Evolutionary conservation across 2,797 vertebrate genomes (phyloP).

Genomic region (Macrochelys suwanniensis): DNA sequence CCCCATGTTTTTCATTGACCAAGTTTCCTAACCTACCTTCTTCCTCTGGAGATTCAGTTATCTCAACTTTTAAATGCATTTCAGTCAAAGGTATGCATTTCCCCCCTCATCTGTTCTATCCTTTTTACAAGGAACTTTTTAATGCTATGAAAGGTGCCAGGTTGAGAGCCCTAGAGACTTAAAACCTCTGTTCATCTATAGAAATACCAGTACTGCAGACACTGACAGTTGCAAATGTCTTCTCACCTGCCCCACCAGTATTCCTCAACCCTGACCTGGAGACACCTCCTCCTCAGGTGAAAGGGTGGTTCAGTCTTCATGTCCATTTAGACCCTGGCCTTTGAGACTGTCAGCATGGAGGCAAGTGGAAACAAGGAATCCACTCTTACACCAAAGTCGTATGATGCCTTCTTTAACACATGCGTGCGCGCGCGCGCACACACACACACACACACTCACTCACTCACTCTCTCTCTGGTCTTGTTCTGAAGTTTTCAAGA

Average conservation of each 20-base stretch:
- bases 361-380: neutral
- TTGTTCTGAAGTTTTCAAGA: neutral
- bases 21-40: constrained; percentile 15
- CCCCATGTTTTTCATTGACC: constrained; percentile 19
- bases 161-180: constrained; percentile 27
- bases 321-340: neutral
- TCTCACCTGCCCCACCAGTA: neutral
- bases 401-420: neutral
- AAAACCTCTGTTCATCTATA: constrained; percentile 41
- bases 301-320: rapidly evolving
- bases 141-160: neutral
- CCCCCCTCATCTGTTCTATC: neutral
- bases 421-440: no score
- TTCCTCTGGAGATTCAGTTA: constrained; percentile 29
- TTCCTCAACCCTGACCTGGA: neutral
- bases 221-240: neutral
- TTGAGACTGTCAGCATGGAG: neutral
- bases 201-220: constrained; percentile 49
- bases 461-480: neutral
- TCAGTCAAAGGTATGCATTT: neutral
- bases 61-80: constrained; percentile 30
- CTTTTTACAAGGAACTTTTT: neutral
- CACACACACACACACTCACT: neutral
- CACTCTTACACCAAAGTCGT: neutral
- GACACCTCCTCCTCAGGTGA: constrained; percentile 11